phyloP scores from a whole-genome alignment of 2,797 vertebrate species.

The Toxotes lorentzi region DNA sequence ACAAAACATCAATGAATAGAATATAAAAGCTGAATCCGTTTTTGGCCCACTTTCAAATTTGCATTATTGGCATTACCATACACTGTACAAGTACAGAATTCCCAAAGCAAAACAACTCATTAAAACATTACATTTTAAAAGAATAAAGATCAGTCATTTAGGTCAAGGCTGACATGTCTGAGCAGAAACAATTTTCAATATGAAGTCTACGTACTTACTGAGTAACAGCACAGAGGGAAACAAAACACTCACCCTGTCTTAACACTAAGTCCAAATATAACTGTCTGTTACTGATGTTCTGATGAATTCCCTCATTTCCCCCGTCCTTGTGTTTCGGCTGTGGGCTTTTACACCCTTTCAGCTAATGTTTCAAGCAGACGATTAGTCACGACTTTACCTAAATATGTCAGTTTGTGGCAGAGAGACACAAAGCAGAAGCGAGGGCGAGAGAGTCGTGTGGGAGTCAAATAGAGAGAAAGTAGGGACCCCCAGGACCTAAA shows the following conservation, averaged over 20 bases:
- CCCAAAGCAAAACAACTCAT: no score
- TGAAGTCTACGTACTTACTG: conserved; percentile 37
- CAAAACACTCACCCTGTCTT: conserved; percentile 58
- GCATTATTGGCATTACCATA: background rate
- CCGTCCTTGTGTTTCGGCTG: conserved; percentile 1
- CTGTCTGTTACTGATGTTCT: conserved; percentile 34
- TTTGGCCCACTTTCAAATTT: background rate
- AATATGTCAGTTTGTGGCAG: conserved; percentile 75
- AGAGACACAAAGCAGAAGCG: conserved; percentile 72
- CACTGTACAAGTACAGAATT: background rate
- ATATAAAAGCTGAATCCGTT: no score
- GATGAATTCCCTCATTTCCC: conserved; percentile 23
- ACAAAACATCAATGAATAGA: no score
- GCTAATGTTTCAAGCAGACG: conserved; percentile 48
- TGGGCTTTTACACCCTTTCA: conserved; percentile 54
- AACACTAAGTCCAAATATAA: conserved; percentile 56
- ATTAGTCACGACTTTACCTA: conserved; percentile 74
- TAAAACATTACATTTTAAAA: background rate
- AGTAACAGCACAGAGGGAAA: conserved; percentile 47
- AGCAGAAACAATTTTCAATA: conserved; percentile 28
- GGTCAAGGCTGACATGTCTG: background rate
- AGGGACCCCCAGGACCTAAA: conserved; percentile 25
- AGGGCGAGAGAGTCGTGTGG: conserved; percentile 40
- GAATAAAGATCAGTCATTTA: background rate
- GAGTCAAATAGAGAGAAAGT: conserved; percentile 48